Conservation (phyloP, 2,888 invertebrate species). For the Drosophila imparisetae region DNA sequence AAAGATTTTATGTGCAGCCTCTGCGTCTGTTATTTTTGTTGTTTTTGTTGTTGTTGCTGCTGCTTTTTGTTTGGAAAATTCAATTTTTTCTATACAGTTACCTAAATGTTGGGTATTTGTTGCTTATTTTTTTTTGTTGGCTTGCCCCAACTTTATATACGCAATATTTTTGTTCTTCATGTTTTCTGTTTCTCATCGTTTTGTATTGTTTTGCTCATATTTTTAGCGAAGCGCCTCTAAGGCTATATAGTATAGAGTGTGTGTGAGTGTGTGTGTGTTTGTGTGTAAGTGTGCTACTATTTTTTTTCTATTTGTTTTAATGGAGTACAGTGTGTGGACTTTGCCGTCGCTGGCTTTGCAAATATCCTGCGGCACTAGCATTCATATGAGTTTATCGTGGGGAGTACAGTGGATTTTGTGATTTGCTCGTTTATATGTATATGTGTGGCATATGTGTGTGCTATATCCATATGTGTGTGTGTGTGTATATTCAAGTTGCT, state of each 20-base stretch:
- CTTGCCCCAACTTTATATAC: constrained; percentile 39
- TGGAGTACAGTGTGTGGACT: constrained; percentile 56
- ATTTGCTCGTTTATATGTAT: constrained; percentile 69
- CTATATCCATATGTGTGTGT: constrained; percentile 8
- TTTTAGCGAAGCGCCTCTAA: constrained; percentile 41
- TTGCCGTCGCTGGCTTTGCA: constrained; percentile 57
- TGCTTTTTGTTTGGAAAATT: constrained; percentile 62
- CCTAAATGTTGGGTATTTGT: constrained; percentile 58
- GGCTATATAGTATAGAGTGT: not conserved
- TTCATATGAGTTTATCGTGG: constrained; percentile 75
- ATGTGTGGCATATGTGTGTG: constrained; percentile 20
- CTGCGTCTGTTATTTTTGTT: constrained; percentile 20
- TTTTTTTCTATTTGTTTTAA: constrained; percentile 75
- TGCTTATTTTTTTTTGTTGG: constrained; percentile 24
- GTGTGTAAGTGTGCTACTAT: constrained; percentile 23
- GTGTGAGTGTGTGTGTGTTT: not conserved
- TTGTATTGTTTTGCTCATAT: constrained; percentile 57
- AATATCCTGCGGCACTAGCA: constrained; percentile 72
- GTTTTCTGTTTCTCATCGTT: constrained; percentile 24
- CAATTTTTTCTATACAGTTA: constrained; percentile 71
- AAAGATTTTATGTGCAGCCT: constrained; percentile 53
- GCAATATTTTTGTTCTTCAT: constrained; percentile 23
- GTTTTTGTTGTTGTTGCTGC: constrained; percentile 4
- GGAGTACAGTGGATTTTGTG: constrained; percentile 70
- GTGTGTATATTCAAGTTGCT: constrained; percentile 14